A percentile compares a stretch with the other conserved stretches of the same genome.
These are phyloP conservation scores for Potamilus streckersoni DNA, from an alignment of 1,140 invertebrate genomes.

Conservation along the genomic window DNA sequence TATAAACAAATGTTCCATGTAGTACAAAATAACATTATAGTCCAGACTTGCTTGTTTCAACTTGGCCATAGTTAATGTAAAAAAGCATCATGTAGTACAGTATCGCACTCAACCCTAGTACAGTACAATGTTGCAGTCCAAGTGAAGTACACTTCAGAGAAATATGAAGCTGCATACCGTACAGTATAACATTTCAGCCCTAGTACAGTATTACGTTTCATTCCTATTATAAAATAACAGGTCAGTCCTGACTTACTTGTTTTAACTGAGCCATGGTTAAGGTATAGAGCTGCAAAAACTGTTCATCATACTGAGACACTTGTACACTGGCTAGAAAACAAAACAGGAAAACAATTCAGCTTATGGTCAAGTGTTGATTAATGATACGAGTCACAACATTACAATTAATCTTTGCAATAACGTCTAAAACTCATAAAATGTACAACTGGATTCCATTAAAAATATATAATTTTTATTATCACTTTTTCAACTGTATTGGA, in stretches of 20 bases:
- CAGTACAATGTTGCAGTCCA: no score
- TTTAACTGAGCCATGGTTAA: conserved; percentile 93
- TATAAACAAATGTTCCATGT: no score
- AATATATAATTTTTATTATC: no score
- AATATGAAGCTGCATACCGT: no score
- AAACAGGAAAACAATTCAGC: conserved; percentile 9
- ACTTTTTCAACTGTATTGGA: no score
- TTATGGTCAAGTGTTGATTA: neutral
- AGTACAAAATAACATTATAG: neutral
- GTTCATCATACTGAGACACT: conserved; percentile 87
- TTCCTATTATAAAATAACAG: neutral
- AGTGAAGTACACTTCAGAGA: no score
- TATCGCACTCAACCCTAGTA: no score
- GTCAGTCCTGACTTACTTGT: conserved; percentile 64
- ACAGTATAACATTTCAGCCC: no score
- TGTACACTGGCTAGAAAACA: conserved; percentile 80
- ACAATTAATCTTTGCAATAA: neutral
- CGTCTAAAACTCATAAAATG: neutral
- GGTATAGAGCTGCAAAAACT: conserved; percentile 89
- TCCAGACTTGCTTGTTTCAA: conserved; percentile 75
- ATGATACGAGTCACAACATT: neutral
- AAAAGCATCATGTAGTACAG: no score
- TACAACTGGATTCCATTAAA: no score
- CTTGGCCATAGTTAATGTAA: conserved; percentile 88
- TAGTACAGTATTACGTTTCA: no score